A percentile compares a stretch with the other conserved stretches of the same genome.
These are phyloP conservation scores for Menidia beryllina DNA, from an alignment of 2,113 vertebrate genomes.

Conservation along the genomic window DNA sequence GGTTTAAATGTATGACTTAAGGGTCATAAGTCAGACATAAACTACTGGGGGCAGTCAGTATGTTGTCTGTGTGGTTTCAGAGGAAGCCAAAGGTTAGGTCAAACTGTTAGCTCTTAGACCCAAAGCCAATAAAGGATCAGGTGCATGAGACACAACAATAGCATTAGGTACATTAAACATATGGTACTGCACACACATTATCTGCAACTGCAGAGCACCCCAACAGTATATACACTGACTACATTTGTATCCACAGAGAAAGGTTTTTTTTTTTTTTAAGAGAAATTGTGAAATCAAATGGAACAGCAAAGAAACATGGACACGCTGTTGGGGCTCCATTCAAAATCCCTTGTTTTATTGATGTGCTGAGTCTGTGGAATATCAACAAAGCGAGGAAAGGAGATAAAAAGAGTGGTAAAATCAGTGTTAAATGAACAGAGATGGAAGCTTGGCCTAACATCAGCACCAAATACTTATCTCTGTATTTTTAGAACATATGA, in stretches of 20 bases:
- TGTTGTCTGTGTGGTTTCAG: conserved; percentile 17
- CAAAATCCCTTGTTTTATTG: conserved; percentile 56
- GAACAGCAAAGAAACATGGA: conserved; percentile 38
- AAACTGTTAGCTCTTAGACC: conserved; percentile 23
- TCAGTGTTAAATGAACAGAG: conserved; percentile 7
- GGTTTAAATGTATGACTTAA: conserved; percentile 31
- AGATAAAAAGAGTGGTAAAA: conserved; percentile 19
- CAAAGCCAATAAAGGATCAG: conserved; percentile 64
- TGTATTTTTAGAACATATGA: not conserved
- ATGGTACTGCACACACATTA: not conserved
- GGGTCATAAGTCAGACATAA: conserved; percentile 39
- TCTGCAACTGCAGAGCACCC: not conserved
- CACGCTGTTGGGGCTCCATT: conserved; percentile 37
- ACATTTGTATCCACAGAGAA: conserved; percentile 10
- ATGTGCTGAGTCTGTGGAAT: conserved; percentile 60
- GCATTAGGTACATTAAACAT: conserved; percentile 21
- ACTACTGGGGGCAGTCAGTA: not conserved
- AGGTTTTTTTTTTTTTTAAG: too few relatives aligned
- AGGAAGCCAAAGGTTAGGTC: conserved; percentile 56
- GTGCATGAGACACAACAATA: conserved; percentile 30
- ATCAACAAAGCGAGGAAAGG: conserved; percentile 39
- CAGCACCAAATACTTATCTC: conserved; percentile 18
- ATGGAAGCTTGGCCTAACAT: conserved; percentile 29
- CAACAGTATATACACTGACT: not conserved
- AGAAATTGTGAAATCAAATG: conserved; percentile 24